phyloP scores from a whole-genome alignment of 2,888 invertebrate species.

The Gari tellinella region DNA sequence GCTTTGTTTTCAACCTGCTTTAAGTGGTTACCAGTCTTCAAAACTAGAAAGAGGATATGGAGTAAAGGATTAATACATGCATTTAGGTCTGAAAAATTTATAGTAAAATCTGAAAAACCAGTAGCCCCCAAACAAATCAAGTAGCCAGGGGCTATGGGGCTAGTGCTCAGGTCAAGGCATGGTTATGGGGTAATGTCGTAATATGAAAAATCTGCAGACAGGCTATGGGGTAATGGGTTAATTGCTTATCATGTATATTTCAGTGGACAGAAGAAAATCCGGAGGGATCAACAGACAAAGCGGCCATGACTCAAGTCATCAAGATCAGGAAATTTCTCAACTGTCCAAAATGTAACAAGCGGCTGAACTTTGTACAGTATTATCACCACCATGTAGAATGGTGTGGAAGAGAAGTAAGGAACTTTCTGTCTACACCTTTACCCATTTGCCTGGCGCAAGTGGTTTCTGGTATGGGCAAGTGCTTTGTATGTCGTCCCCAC shows the following conservation, averaged over 20 bases:
- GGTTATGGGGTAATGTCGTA: too few relatives aligned
- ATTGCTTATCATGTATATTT: conserved; percentile 13
- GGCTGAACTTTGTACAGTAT: conserved; percentile 54
- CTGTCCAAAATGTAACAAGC: conserved; percentile 65
- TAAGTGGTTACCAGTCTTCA: too few relatives aligned
- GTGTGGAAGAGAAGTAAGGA: conserved; percentile 69
- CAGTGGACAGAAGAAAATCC: conserved; percentile 63
- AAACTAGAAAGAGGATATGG: too few relatives aligned
- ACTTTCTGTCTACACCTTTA: neutral
- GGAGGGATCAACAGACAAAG: conserved; percentile 50
- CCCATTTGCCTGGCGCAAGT: neutral
- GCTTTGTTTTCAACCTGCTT: too few relatives aligned
- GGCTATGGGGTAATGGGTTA: too few relatives aligned
- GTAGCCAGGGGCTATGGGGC: too few relatives aligned
- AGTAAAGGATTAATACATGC: too few relatives aligned
- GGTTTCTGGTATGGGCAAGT: neutral
- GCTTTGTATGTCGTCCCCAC: neutral
- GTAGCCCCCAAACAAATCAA: too few relatives aligned
- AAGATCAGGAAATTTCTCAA: conserved; percentile 53
- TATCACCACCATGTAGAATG: conserved; percentile 66
- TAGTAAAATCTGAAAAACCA: too few relatives aligned
- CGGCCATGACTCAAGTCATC: conserved; percentile 43
- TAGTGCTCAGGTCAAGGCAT: too few relatives aligned
- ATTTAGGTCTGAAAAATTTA: too few relatives aligned
- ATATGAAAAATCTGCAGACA: too few relatives aligned